These are phyloP conservation scores for Heliconius aoede DNA, from an alignment of 2,888 invertebrate genomes.

Conservation along the genomic window DNA sequence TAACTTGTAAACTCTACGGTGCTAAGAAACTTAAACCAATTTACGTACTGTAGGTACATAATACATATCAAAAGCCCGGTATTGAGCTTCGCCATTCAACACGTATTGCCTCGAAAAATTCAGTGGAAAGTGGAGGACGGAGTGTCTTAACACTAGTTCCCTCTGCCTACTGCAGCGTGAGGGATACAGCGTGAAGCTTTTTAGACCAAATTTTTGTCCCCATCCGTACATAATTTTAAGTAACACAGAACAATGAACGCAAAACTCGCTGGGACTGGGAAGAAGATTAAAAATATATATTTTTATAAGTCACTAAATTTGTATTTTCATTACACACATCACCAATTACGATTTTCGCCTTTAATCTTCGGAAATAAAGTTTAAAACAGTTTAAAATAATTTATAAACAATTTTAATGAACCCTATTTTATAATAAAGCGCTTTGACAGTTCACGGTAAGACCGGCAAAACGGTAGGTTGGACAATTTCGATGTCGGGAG, in stretches of 20 bases:
- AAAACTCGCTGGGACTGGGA: conserved; percentile 47
- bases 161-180: too few species aligned
- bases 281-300: conserved; percentile 57
- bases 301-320: conserved; percentile 79
- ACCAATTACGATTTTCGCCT: conserved; percentile 45
- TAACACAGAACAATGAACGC: conserved; percentile 48
- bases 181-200: too few species aligned
- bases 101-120: too few species aligned
- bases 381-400: conserved; percentile 41
- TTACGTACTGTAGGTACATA: too few species aligned
- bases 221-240: conserved; percentile 24
- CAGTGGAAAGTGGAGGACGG: too few species aligned
- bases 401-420: conserved; percentile 43
- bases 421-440: conserved; percentile 63
- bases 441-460: conserved; percentile 82
- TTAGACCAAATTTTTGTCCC: neutral
- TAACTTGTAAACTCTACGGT: too few species aligned
- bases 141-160: too few species aligned
- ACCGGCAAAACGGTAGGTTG: conserved; percentile 79
- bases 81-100: too few species aligned
- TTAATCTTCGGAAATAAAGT: conserved; percentile 46
- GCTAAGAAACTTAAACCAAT: too few species aligned
- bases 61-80: too few species aligned
- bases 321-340: conserved; percentile 72
- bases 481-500: conserved; percentile 75